phyloP scores from a whole-genome alignment of 1,140 invertebrate genomes.

The Anastatus disparis region DNA sequence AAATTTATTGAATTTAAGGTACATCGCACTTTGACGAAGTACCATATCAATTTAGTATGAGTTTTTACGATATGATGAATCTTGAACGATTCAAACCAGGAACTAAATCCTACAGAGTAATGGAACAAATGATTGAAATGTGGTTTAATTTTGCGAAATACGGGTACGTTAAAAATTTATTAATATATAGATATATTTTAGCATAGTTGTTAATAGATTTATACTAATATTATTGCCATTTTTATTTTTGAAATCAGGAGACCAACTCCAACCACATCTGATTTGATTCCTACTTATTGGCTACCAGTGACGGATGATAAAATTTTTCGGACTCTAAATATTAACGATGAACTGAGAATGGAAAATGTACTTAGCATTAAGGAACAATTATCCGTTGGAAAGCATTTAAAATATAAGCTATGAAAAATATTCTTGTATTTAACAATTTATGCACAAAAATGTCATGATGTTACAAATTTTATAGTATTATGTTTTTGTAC shows the following conservation, averaged over 20 bases:
- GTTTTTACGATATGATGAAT: conserved; percentile 11
- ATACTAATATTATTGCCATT: not conserved
- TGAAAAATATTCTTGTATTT: not conserved
- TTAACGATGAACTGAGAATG: conserved; percentile 39
- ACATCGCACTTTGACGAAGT: conserved; percentile 53
- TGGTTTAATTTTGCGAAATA: conserved; percentile 61
- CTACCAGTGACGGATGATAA: conserved; percentile 46
- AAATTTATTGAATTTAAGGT: conserved; percentile 43
- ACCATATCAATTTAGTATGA: conserved; percentile 47
- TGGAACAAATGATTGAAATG: conserved; percentile 49
- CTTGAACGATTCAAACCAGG: not conserved
- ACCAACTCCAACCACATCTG: conserved; percentile 53
- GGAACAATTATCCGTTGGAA: not conserved
- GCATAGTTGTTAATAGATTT: not conserved
- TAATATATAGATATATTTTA: not conserved
- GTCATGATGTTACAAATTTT: not conserved
- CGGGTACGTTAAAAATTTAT: conserved; percentile 44
- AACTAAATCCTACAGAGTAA: conserved; percentile 37
- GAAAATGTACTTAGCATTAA: conserved; percentile 23
- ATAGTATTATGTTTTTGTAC: no score
- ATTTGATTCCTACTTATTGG: conserved; percentile 55
- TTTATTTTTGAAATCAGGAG: conserved; percentile 47
- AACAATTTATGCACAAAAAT: not conserved
- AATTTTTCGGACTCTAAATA: conserved; percentile 40
- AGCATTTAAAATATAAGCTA: conserved; percentile 15